Evolutionary conservation across 2,888 invertebrate genomes (phyloP).

Genomic region (Arctia plantaginis): DNA sequence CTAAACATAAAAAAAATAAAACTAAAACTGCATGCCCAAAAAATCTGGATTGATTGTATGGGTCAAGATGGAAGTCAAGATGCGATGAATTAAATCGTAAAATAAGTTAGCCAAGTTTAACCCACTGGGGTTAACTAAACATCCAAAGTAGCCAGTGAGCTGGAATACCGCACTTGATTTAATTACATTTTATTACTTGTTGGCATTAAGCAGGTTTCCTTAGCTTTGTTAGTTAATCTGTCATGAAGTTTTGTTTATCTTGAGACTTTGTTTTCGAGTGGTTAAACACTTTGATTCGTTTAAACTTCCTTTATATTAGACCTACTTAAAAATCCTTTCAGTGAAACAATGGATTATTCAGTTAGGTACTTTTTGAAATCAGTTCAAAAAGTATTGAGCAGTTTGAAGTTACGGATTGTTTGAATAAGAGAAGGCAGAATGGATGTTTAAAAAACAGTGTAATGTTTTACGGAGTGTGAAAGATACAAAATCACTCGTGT

Average conservation of each 20-base stretch:
- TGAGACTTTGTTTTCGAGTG: slow-evolving; percentile 19
- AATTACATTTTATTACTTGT: slow-evolving; percentile 42
- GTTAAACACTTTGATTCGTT: slow-evolving; percentile 22
- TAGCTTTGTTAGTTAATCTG: slow-evolving; percentile 21
- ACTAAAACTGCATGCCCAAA: background rate
- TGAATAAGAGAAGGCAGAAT: background rate
- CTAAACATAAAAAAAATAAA: background rate
- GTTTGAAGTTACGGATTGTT: background rate
- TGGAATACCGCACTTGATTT: slow-evolving; percentile 37
- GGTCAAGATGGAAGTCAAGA: background rate
- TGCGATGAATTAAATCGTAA: background rate
- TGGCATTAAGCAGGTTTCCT: slow-evolving; percentile 36
- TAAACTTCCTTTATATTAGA: slow-evolving; percentile 16
- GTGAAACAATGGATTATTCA: background rate
- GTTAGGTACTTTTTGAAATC: background rate
- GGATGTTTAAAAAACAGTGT: background rate
- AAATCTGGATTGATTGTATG: background rate
- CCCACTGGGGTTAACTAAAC: background rate
- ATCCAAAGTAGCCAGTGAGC: slow-evolving; percentile 23
- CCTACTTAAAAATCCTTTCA: background rate
- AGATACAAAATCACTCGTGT: background rate
- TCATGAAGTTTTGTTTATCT: slow-evolving; percentile 34
- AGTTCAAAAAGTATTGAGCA: background rate
- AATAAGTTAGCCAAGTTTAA: background rate
- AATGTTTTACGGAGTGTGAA: background rate